A percentile compares a stretch with the other conserved stretches of the same genome.
Conservation (phyloP, 1,140 invertebrate species). For the Drosophila ambigua region DNA sequence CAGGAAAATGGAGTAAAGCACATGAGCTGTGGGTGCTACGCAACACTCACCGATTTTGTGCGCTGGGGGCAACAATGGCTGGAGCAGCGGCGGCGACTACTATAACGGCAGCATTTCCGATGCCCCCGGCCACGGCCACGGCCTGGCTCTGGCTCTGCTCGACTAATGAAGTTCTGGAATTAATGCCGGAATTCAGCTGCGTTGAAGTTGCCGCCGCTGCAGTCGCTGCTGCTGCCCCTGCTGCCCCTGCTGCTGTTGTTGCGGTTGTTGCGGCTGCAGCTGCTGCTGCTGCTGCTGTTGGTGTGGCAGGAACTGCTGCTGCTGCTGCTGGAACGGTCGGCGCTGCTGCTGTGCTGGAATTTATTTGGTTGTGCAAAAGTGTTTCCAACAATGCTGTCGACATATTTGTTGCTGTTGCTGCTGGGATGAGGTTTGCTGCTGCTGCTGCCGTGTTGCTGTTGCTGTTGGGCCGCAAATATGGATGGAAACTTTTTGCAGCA, state of each 20-base stretch:
- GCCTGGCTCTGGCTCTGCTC: slow-evolving; percentile 41
- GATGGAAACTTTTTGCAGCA: slow-evolving; percentile 79
- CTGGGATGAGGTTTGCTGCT: slow-evolving; percentile 12
- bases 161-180: slow-evolving; percentile 83
- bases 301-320: slow-evolving; percentile 21
- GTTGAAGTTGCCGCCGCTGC: slow-evolving; percentile 41
- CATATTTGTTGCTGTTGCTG: slow-evolving; percentile 48
- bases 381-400: slow-evolving; percentile 81
- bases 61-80: slow-evolving; percentile 16
- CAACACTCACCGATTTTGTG: slow-evolving; percentile 59
- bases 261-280: slow-evolving; percentile 27
- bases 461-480: slow-evolving; percentile 74
- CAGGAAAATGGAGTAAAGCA: slow-evolving; percentile 17
- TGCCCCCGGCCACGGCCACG: slow-evolving; percentile 1
- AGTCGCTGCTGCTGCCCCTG: slow-evolving; percentile 34
- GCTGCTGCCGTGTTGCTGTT: slow-evolving; percentile 38
- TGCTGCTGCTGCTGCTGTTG: slow-evolving; percentile 36
- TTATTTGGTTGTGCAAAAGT: slow-evolving; percentile 83
- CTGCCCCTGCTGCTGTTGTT: slow-evolving; percentile 23
- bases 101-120: slow-evolving; percentile 2
- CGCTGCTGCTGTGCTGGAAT: slow-evolving; percentile 69
- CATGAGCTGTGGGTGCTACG: slow-evolving; percentile 9
- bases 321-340: slow-evolving; percentile 29
- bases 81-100: slow-evolving; percentile 1
- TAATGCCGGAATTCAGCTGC: slow-evolving; percentile 76